A percentile compares a stretch with the other conserved stretches of the same genome.
phyloP scores from a whole-genome alignment of 2,113 vertebrate genomes.

The Chionis minor region DNA sequence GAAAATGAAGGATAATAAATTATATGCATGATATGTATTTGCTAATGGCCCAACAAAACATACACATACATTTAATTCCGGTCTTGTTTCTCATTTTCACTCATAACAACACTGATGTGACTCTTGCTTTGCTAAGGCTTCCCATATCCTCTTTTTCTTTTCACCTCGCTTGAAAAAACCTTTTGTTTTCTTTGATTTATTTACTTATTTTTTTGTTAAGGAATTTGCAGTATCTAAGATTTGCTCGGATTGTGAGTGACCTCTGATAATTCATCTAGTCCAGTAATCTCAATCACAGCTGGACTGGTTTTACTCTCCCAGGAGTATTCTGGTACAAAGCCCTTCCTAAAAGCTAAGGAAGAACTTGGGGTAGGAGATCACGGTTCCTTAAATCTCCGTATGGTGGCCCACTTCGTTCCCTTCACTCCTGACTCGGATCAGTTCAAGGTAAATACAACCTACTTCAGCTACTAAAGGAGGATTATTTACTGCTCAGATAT shows the following conservation, averaged over 20 bases:
- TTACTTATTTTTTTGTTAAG: not conserved
- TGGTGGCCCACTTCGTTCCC: not conserved
- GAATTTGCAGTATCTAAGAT: not conserved
- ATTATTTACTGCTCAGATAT: not conserved
- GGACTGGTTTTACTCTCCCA: not conserved
- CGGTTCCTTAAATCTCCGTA: not conserved
- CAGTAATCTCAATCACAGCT: not conserved
- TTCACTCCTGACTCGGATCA: not conserved
- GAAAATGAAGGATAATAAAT: not conserved
- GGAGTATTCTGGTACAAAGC: not conserved
- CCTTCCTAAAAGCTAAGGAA: not conserved
- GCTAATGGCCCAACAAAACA: not conserved
- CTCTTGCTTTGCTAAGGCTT: not conserved
- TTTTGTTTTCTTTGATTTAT: not conserved
- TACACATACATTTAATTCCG: not conserved
- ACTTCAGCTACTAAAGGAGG: not conserved
- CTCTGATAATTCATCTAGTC: not conserved
- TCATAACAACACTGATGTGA: not conserved
- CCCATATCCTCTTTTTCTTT: not conserved
- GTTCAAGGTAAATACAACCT: not conserved
- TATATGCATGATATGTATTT: fast-evolving
- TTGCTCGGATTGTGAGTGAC: not conserved
- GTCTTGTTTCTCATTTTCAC: not conserved
- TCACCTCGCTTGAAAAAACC: not conserved
- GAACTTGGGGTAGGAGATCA: not conserved